These are phyloP conservation scores for Octopus sinensis DNA, from an alignment of 1,140 invertebrate species.

Conservation along the genomic window DNA sequence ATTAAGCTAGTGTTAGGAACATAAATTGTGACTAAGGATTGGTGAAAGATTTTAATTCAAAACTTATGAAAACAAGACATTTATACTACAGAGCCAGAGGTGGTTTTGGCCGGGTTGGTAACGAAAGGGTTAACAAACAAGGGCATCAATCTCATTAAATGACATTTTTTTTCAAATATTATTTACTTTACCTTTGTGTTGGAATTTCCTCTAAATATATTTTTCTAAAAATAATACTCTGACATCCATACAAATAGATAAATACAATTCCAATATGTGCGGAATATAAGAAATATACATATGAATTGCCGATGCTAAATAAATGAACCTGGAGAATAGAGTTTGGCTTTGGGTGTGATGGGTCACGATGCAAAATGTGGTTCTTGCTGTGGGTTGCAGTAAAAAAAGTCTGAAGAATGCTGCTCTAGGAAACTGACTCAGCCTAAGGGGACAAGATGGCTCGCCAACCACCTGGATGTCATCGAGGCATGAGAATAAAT, in stretches of 20 bases:
- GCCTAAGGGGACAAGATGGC: too few relatives aligned
- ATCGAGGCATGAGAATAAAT: too few relatives aligned
- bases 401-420: background rate
- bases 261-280: background rate
- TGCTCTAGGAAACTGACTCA: too few relatives aligned
- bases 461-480: too few relatives aligned
- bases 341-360: background rate
- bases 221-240: background rate
- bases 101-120: too few relatives aligned
- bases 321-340: background rate
- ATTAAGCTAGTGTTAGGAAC: too few relatives aligned
- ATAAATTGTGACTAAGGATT: background rate
- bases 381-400: background rate
- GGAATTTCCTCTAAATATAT: background rate
- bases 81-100: too few relatives aligned
- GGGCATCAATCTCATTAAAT: background rate
- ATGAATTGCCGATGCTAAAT: background rate
- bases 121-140: background rate
- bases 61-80: too few relatives aligned
- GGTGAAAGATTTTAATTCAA: too few relatives aligned
- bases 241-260: background rate
- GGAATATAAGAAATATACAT: background rate
- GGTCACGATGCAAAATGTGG: background rate
- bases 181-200: background rate
- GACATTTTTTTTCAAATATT: background rate